phyloP scores from a whole-genome alignment of 2,797 vertebrate genomes.

The Phrynocephalus guinanensis region DNA sequence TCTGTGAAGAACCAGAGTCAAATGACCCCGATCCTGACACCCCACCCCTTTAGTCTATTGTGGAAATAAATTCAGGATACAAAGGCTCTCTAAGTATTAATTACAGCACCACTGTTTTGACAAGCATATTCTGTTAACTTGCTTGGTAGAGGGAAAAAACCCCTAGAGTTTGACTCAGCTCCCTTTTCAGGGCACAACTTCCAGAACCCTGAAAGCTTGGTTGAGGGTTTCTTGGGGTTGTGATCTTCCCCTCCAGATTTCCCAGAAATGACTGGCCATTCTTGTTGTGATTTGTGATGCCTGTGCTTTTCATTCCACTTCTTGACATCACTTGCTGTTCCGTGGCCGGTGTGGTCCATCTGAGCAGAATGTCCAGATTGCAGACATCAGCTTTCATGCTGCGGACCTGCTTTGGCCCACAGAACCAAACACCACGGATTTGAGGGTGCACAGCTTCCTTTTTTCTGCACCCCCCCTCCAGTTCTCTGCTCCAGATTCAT shows the following conservation, averaged over 20 bases:
- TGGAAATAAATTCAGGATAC: neutral
- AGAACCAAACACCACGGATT: conserved; percentile 19
- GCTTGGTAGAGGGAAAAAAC: neutral
- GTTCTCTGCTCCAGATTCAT: fast-evolving
- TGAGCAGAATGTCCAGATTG: fast-evolving
- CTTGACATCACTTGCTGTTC: no score
- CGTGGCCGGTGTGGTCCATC: neutral
- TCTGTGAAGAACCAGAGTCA: no score
- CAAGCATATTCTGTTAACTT: neutral
- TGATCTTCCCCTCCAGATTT: neutral
- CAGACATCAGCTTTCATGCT: neutral
- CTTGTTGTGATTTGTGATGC: no score
- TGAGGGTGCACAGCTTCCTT: conserved; percentile 3
- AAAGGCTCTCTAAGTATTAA: neutral
- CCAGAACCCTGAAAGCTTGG: neutral
- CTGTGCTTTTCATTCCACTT: neutral
- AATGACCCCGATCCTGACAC: no score
- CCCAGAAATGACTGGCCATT: neutral
- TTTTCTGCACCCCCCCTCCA: neutral
- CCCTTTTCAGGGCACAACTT: neutral
- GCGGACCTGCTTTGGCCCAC: neutral
- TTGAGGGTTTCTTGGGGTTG: neutral
- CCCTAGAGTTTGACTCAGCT: neutral
- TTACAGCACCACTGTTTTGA: neutral
- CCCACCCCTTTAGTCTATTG: no score